Conservation (phyloP, 2,888 invertebrate genomes). For the Zygogramma bicolorata region DNA sequence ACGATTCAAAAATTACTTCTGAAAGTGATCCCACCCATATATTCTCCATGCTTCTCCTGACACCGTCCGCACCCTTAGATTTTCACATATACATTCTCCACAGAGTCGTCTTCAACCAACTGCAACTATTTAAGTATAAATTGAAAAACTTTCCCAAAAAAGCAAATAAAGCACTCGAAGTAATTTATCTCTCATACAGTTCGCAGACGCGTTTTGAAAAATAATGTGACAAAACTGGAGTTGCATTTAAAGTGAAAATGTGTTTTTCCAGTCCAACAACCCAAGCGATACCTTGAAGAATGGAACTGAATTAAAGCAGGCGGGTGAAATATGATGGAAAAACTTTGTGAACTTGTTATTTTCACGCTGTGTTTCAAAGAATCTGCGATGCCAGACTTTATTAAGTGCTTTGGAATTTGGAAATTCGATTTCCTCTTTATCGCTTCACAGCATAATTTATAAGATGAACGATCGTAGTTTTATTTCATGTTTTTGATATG, state of each 20-base stretch:
- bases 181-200: slow-evolving; percentile 23
- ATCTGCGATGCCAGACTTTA: slow-evolving; percentile 44
- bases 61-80: no score
- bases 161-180: slow-evolving; percentile 10
- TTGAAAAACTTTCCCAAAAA: slow-evolving; percentile 27
- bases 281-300: slow-evolving; percentile 51
- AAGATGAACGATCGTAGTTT: no score
- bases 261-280: slow-evolving; percentile 53
- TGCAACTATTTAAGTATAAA: slow-evolving; percentile 13
- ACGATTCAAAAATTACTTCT: no score
- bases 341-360: slow-evolving; percentile 59
- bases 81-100: background rate
- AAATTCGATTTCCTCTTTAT: slow-evolving; percentile 66
- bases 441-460: slow-evolving; percentile 62
- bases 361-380: slow-evolving; percentile 55
- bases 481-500: no score
- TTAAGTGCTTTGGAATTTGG: slow-evolving; percentile 63
- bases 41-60: no score
- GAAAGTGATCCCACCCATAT: no score
- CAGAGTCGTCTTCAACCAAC: background rate
- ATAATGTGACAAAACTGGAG: slow-evolving; percentile 34
- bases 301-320: slow-evolving; percentile 55
- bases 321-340: slow-evolving; percentile 59
- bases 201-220: slow-evolving; percentile 15
- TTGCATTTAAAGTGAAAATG: slow-evolving; percentile 43